These are phyloP conservation scores for Hippocampus guttulatus DNA, from an alignment of 2,113 vertebrate species.

Conservation along the genomic window DNA sequence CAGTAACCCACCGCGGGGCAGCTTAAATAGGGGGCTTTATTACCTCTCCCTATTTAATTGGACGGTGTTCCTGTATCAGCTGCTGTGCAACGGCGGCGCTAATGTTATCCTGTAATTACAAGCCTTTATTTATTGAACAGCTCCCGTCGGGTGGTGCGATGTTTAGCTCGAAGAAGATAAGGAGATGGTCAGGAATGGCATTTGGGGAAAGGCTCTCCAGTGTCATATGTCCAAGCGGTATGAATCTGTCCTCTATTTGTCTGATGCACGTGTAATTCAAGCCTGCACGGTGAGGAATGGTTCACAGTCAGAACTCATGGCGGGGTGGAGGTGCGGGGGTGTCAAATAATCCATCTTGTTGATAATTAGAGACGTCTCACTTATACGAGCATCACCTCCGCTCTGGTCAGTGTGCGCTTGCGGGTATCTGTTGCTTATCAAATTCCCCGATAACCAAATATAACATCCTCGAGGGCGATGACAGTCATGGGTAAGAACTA, in stretches of 20 bases:
- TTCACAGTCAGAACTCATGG: slow-evolving; percentile 25
- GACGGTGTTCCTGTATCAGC: not conserved
- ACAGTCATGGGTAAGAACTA: not conserved
- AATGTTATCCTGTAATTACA: not conserved
- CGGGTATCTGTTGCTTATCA: slow-evolving; percentile 36
- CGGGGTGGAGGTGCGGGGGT: not conserved
- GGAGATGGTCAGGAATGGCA: no score
- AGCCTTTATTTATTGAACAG: not conserved
- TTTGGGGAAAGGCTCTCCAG: not conserved
- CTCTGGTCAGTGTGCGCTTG: slow-evolving; percentile 18
- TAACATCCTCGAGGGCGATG: slow-evolving; percentile 30
- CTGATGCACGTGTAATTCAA: slow-evolving; percentile 44
- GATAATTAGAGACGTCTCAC: slow-evolving; percentile 54
- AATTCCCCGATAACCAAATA: slow-evolving; percentile 56
- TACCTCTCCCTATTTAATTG: not conserved
- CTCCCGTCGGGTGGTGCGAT: not conserved
- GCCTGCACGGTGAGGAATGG: slow-evolving; percentile 11
- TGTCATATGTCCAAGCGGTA: slow-evolving; percentile 12
- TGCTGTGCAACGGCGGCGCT: not conserved
- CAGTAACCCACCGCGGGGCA: not conserved
- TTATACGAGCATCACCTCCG: slow-evolving; percentile 31
- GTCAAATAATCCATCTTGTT: slow-evolving; percentile 43
- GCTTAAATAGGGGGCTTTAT: not conserved
- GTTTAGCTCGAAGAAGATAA: slow-evolving; percentile 12
- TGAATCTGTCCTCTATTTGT: slow-evolving; percentile 28